Percentiles rank a stretch among this genome's conserved stretches.
These are phyloP conservation scores for Nomada flava DNA, from an alignment of 2,888 invertebrate species.

Conservation along the genomic window DNA sequence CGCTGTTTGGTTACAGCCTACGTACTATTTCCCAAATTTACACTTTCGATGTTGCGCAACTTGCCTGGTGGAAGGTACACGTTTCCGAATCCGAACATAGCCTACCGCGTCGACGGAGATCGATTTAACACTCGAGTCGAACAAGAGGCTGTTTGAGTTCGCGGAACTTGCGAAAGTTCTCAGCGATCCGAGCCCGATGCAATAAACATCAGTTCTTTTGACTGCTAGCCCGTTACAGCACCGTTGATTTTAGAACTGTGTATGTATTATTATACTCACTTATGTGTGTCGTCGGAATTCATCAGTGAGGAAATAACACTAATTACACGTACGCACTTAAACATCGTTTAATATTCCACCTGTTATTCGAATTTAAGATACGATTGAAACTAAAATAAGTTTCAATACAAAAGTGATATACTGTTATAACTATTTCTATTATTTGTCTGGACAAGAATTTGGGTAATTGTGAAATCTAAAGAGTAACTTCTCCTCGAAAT, in stretches of 20 bases:
- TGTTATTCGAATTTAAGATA: background rate
- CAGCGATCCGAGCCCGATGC: constrained; percentile 37
- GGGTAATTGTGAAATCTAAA: too few species aligned
- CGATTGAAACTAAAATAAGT: too few species aligned
- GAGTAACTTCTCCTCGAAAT: too few species aligned
- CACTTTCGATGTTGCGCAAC: constrained; percentile 47
- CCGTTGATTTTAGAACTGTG: constrained; percentile 37
- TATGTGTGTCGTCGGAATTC: background rate
- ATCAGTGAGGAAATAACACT: background rate
- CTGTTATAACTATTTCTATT: too few species aligned
- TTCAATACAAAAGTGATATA: too few species aligned
- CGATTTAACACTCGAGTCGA: constrained; percentile 56
- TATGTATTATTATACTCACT: too few species aligned
- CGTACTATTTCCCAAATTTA: constrained; percentile 34
- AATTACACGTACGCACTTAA: background rate
- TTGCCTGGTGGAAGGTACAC: constrained; percentile 24
- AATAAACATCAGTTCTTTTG: constrained; percentile 56
- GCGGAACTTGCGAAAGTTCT: constrained; percentile 44
- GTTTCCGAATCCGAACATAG: constrained; percentile 33
- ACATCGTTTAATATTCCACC: constrained; percentile 2
- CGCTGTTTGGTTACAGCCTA: constrained; percentile 3
- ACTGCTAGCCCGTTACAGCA: constrained; percentile 11
- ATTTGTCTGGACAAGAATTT: too few species aligned
- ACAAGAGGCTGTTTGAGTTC: constrained; percentile 58
- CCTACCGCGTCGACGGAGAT: constrained; percentile 33